Conservation (phyloP, 2,888 invertebrate genomes). For the Ectropis crepuscularia region DNA sequence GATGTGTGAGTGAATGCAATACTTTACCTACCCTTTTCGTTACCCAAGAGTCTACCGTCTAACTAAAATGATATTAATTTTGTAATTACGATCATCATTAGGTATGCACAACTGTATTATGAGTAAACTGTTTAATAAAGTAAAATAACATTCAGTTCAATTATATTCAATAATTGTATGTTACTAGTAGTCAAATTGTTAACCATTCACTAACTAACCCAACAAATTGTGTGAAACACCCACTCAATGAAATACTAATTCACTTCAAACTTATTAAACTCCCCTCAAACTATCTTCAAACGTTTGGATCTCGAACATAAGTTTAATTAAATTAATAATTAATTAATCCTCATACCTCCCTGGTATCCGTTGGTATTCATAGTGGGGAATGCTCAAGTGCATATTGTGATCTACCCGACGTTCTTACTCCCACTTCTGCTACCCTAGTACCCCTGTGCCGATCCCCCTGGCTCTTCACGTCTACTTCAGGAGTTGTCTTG, state of each 20-base stretch:
- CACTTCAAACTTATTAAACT: slow-evolving; percentile 7
- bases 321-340: slow-evolving; percentile 42
- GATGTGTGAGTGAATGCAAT: too few relatives aligned
- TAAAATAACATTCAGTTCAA: too few relatives aligned
- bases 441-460: slow-evolving; percentile 12
- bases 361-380: slow-evolving; percentile 73
- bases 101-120: too few relatives aligned
- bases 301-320: slow-evolving; percentile 10
- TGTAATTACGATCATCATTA: too few relatives aligned
- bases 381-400: slow-evolving; percentile 80
- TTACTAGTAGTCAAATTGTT: too few relatives aligned
- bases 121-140: too few relatives aligned
- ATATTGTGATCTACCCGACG: slow-evolving; percentile 78
- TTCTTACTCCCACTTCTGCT: slow-evolving; percentile 56
- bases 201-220: neutral
- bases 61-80: too few relatives aligned
- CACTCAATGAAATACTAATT: slow-evolving; percentile 8
- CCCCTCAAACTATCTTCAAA: slow-evolving; percentile 12
- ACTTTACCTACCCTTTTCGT: too few relatives aligned
- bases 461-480: slow-evolving; percentile 73
- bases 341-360: slow-evolving; percentile 67
- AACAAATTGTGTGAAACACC: neutral
- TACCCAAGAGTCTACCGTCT: too few relatives aligned
- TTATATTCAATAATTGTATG: too few relatives aligned
- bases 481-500: slow-evolving; percentile 75